phyloP scores from a whole-genome alignment of 2,888 invertebrate species.

The Gryllus longicercus region DNA sequence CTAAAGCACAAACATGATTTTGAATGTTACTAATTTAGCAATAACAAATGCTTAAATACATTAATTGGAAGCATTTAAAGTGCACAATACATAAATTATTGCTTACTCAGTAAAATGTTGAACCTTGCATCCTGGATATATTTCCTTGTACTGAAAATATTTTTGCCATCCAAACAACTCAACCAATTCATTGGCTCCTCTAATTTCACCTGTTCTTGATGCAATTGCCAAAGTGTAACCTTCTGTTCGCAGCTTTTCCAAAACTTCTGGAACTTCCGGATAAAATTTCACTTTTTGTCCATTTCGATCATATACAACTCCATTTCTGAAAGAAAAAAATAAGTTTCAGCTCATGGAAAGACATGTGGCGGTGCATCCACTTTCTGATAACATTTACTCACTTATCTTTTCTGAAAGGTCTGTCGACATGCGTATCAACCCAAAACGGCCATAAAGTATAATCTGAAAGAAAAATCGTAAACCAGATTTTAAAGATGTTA shows the following conservation, averaged over 20 bases:
- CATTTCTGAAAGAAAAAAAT: constrained; percentile 22
- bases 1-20: not conserved
- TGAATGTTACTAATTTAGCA: not conserved
- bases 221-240: constrained; percentile 61
- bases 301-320: constrained; percentile 48
- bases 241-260: constrained; percentile 53
- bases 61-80: not conserved
- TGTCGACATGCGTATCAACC: constrained; percentile 67
- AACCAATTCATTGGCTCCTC: constrained; percentile 59
- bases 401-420: constrained; percentile 56
- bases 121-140: constrained; percentile 64
- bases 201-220: constrained; percentile 59
- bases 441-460: constrained; percentile 72
- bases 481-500: constrained; percentile 20
- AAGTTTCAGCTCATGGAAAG: not conserved
- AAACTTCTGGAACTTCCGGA: constrained; percentile 58
- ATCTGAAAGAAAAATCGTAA: constrained; percentile 51
- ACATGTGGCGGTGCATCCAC: constrained; percentile 18
- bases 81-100: not conserved
- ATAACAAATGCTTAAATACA: not conserved
- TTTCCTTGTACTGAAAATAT: constrained; percentile 62
- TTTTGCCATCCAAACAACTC: constrained; percentile 61
- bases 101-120: constrained; percentile 59
- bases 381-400: constrained; percentile 36
- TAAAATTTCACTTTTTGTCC: constrained; percentile 52